A percentile compares a stretch with the other conserved stretches of the same genome.
Evolutionary conservation across 2,113 vertebrate species (phyloP).

Genomic region (Psephotus haematonotus): DNA sequence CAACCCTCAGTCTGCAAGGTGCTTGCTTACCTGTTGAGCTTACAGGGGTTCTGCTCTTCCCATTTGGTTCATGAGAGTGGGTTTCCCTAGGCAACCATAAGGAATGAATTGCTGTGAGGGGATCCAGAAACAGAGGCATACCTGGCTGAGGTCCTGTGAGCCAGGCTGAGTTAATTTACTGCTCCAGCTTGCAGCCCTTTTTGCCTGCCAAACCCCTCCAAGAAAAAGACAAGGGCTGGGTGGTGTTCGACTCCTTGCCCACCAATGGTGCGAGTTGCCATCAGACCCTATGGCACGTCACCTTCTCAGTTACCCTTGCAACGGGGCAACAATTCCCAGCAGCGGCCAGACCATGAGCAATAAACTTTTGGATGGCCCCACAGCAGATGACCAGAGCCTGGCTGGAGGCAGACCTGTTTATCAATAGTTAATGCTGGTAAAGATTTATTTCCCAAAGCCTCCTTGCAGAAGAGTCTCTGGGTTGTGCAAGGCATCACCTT

Average conservation of each 20-base stretch:
- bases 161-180: background rate
- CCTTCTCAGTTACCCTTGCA: background rate
- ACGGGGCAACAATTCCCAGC: background rate
- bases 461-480: background rate
- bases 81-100: background rate
- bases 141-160: background rate
- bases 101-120: background rate
- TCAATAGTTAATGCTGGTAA: background rate
- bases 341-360: background rate
- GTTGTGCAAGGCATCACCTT: background rate
- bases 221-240: background rate
- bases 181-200: background rate
- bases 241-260: background rate
- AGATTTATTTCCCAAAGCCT: background rate
- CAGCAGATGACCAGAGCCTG: background rate
- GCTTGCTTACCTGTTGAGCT: background rate
- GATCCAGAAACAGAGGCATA: background rate
- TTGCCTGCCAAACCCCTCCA: background rate
- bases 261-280: background rate
- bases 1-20: background rate
- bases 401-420: background rate
- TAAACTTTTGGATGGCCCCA: background rate
- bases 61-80: accelerated
- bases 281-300: background rate
- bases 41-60: background rate